A percentile compares a stretch with the other conserved stretches of the same genome.
phyloP scores from a whole-genome alignment of 2,888 invertebrate species.

The Drosophila parthenogenetica region DNA sequence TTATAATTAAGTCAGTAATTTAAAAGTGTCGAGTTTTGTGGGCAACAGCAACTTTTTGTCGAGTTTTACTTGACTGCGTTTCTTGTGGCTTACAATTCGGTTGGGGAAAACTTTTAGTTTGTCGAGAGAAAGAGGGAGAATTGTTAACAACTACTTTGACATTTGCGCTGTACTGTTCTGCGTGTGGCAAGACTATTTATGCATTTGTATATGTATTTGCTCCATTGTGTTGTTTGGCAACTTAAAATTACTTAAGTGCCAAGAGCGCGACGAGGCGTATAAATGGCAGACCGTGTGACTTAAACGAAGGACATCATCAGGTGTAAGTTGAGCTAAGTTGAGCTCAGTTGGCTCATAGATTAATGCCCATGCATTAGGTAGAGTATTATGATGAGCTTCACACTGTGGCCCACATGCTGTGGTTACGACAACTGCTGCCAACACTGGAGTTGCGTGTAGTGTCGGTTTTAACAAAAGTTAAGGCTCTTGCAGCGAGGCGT shows the following conservation, averaged over 20 bases:
- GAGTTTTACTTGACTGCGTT: constrained; percentile 65
- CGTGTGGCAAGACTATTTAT: constrained; percentile 21
- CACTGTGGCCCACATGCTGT: constrained; percentile 44
- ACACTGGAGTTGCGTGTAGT: constrained; percentile 28
- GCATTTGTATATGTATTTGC: constrained; percentile 8
- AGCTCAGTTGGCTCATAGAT: constrained; percentile 54
- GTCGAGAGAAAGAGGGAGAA: constrained; percentile 41
- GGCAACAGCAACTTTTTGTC: constrained; percentile 54
- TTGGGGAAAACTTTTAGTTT: constrained; percentile 59
- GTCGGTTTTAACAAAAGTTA: constrained; percentile 61
- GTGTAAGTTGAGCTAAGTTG: constrained; percentile 14
- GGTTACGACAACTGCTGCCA: constrained; percentile 13
- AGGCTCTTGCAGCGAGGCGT: constrained; percentile 51
- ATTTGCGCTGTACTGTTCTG: constrained; percentile 52
- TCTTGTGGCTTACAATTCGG: constrained; percentile 71
- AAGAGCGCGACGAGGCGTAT: constrained; percentile 63
- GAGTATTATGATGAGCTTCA: constrained; percentile 55
- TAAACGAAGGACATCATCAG: constrained; percentile 46
- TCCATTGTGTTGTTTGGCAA: constrained; percentile 55
- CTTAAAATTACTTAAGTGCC: constrained; percentile 74
- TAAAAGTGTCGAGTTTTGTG: constrained; percentile 71
- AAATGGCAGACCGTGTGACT: constrained; percentile 49
- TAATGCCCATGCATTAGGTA: constrained; percentile 67
- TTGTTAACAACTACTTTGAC: constrained; percentile 81
- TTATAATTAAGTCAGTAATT: constrained; percentile 80